Base-by-base conservation (phyloP, 2,113 vertebrate genomes). In the Pipra filicauda region DNA sequence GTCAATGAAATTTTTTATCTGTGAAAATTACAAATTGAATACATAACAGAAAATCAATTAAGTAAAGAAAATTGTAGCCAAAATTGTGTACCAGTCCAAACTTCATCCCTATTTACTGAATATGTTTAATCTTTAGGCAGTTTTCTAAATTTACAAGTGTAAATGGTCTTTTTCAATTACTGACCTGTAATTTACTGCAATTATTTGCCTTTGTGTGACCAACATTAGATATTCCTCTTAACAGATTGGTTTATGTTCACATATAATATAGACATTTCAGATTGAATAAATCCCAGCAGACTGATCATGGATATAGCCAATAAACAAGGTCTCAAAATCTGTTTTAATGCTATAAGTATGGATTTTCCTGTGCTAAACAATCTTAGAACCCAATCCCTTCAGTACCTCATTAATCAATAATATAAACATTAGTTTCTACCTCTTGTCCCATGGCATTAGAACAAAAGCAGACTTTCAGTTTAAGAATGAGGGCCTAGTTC, bases 381-480 rank as follows among this genome's bases (percentile, higher is more conserved):
- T 95, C 76, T 93, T 85, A 94, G 46, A 91, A 77, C 61, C 31
- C 95, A 97, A 84, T 93, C 83, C 82, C 27, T 95, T 92, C 79
- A 61, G 77, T 93, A 46, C 44, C 57, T 89, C 66, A 95, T 96
- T 95, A 83, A 95, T 97, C 95, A 96, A 84, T 96, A 89, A 61
- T 87, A 96, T 93, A 92, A 93, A 96, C 89, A 92, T 96, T 97
- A 95, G 33, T 35, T 88, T 35, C 59, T 92, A 85, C 52, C 24
- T 92, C 48, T 74, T 94, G 31, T 92, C 54, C 89, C 58, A 70
- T 30, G 81, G 21, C 35, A 69, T 88, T 91, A 89, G 35, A 95
- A 30, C n/a, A 88, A 85, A 72, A 73, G 2, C 11, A 75, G n/a
- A n/a, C n/a, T 92, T 95, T 89, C 84, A 85, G 16, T 44, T 64